A percentile compares a stretch with the other conserved stretches of the same genome.
Evolutionary conservation across 2,113 vertebrate species (phyloP).

Genomic region (Nansenia antarctica): DNA sequence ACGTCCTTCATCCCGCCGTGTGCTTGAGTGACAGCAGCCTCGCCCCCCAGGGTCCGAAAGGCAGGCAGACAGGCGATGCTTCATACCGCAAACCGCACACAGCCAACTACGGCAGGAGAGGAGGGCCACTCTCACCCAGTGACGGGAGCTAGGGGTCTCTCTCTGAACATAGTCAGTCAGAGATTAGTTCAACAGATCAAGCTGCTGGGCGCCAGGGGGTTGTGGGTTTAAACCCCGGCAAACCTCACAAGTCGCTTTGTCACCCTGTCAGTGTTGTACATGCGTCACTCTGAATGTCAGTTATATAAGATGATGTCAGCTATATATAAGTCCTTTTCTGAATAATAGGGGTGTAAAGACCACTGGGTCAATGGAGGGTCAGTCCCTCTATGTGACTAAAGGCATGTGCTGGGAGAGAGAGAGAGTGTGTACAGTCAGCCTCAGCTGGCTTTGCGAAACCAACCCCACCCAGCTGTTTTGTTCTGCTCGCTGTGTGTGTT

Average conservation of each 20-base stretch:
- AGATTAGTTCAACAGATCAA: too few species aligned
- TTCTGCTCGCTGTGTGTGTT: too few species aligned
- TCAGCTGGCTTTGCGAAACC: too few species aligned
- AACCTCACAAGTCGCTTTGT: conserved; percentile 13
- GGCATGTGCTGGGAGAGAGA: too few species aligned
- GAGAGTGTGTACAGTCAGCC: too few species aligned
- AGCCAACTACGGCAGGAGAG: conserved; percentile 24
- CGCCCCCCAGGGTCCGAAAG: conserved; percentile 15
- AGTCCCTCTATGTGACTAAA: conserved; percentile 43
- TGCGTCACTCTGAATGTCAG: conserved; percentile 31
- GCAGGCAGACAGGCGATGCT: too few species aligned
- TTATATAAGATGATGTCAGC: conserved; percentile 50
- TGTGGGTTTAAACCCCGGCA: conserved; percentile 18
- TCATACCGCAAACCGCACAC: conserved; percentile 11
- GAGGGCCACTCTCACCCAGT: conserved; percentile 32
- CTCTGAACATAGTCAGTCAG: too few species aligned
- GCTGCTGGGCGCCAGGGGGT: conserved; percentile 8
- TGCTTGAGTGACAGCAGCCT: conserved; percentile 33
- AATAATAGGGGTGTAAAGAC: too few species aligned
- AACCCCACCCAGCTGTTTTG: too few species aligned
- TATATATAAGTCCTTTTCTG: conserved; percentile 2
- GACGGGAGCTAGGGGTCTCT: neutral
- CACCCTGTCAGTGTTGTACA: conserved; percentile 11
- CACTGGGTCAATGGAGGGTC: conserved; percentile 41
- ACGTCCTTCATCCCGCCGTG: conserved; percentile 53